A percentile compares a stretch with the other conserved stretches of the same genome.
Conservation (phyloP, 2,888 invertebrate genomes). For the Quadroppia sp. region DNA sequence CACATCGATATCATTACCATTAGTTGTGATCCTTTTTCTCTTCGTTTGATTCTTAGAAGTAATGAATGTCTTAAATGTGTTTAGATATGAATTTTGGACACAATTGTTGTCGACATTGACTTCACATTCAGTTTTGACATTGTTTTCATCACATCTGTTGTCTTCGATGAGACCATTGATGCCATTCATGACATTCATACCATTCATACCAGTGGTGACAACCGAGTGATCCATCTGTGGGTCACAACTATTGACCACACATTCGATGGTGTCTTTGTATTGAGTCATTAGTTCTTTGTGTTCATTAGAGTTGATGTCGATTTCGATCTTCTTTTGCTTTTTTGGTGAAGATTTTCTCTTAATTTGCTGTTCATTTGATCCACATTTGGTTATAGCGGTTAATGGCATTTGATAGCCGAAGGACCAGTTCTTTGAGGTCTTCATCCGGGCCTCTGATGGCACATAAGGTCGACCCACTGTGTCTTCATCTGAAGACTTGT, state of each 20-base stretch:
- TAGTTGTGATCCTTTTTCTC: too few species aligned
- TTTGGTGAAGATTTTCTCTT: not conserved
- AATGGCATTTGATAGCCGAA: not conserved
- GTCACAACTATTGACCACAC: not conserved
- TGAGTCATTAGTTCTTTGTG: not conserved
- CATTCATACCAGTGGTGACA: not conserved
- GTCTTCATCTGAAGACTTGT: too few species aligned
- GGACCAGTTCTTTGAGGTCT: not conserved
- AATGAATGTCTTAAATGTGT: too few species aligned
- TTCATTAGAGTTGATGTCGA: not conserved
- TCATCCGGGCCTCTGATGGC: not conserved
- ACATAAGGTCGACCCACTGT: too few species aligned
- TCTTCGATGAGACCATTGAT: too few species aligned
- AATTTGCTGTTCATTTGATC: not conserved
- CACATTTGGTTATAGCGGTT: too few species aligned
- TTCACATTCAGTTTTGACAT: too few species aligned
- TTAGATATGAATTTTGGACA: too few species aligned
- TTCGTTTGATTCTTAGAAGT: too few species aligned
- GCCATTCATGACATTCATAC: not conserved
- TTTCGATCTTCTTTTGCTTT: not conserved
- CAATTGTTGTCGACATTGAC: too few species aligned
- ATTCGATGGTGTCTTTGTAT: not conserved
- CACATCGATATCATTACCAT: too few species aligned
- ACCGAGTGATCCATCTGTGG: not conserved
- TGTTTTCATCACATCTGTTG: too few species aligned